These are phyloP conservation scores for Sphaerodactylus townsendi DNA, from an alignment of 2,113 vertebrate genomes.

Conservation along the genomic window DNA sequence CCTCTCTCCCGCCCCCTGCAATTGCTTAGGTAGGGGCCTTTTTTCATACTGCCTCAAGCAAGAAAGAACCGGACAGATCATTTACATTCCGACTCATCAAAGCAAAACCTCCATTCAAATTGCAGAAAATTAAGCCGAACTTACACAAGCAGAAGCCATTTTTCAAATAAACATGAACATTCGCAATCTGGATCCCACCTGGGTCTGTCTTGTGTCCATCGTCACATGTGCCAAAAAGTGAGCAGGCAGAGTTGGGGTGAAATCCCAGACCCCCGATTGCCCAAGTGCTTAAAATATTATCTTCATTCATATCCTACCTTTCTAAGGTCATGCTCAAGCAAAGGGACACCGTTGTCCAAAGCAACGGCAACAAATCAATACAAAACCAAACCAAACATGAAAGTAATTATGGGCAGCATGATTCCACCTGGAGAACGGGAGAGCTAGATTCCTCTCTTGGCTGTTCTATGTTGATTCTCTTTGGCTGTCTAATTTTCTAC, in stretches of 20 bases:
- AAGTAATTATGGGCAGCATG: background rate
- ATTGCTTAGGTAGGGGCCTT: conserved; percentile 37
- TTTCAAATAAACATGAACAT: background rate
- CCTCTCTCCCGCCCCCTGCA: conserved; percentile 7
- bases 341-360: background rate
- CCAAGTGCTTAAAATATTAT: too few relatives aligned
- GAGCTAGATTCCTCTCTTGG: background rate
- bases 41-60: conserved; percentile 20
- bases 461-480: background rate
- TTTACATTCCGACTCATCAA: conserved; percentile 36
- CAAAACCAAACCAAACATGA: background rate
- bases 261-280: too few relatives aligned
- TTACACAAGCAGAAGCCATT: background rate
- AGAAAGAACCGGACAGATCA: conserved; percentile 25
- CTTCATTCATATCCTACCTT: too few relatives aligned
- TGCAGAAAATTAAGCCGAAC: conserved; percentile 8
- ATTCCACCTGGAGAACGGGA: background rate
- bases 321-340: background rate
- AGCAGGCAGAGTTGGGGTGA: too few relatives aligned
- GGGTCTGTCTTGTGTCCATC: too few relatives aligned
- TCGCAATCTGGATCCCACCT: too few relatives aligned
- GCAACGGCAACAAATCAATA: background rate
- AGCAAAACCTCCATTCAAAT: conserved; percentile 35
- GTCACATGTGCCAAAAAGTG: too few relatives aligned
- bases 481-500: too few relatives aligned